Evolutionary conservation across 2,113 vertebrate species (phyloP), one percentile per base, ranked within the genome.

Genomic region (Macquaria australasica): DNA sequence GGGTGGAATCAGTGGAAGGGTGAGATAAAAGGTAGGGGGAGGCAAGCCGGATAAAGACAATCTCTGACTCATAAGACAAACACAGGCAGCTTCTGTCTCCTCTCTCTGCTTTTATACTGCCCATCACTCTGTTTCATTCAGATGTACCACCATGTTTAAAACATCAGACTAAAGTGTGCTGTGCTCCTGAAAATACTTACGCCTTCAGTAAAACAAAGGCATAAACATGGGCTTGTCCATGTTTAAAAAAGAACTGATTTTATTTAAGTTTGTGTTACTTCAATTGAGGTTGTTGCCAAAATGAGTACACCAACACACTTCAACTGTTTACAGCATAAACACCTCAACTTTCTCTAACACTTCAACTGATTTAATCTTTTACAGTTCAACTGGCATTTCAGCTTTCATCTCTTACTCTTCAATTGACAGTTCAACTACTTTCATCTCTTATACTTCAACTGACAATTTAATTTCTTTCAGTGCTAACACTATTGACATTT

Each of bases 41-140:
- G 58, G 68, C 25, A 12, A 43, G 56, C 25, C 2, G 25, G 73
- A 81, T 63, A 75, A 77, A 82, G 70, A 85, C 55, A 31, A 50
- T 25, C 12, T 77, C 41, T 89, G 93, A 93, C 56, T 93, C 89
- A 88, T 70, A n/a, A 63, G 39, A 71, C 45, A 83, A 76, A 86
- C 53, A 59, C 79, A 43, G 51, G 64, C 21, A 37, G n/a, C 43
- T 51, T 82, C 12, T 56, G 23, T 81, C 55, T 73, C 53, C 10
- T 50, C 51, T 37, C 50, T 88, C 28, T 16, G 15, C 63, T 81
- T 60, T 79, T 31, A 66, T 11, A 2, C 31, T 15, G 58, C 18
- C 14, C 3, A 21, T 21, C 39, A 41, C 14, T 45, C 12, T 14
- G 48, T 31, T 77, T 77, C 34, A 73, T 77, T 84, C 60, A 83